phyloP scores from a whole-genome alignment of 2,797 vertebrate genomes.

The Varecia variegata region DNA sequence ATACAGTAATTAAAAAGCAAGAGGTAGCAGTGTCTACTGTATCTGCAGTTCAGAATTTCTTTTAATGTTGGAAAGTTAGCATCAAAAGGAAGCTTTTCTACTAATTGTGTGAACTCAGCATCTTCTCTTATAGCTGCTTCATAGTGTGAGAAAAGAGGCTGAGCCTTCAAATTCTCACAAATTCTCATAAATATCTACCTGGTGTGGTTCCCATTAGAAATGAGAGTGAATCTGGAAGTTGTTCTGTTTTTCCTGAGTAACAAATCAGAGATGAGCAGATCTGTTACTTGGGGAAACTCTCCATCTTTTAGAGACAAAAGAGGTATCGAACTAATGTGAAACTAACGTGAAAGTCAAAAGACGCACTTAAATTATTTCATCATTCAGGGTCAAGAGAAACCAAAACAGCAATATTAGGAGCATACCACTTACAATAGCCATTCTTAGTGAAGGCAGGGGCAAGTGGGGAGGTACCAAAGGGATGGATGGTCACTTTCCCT shows the following conservation, averaged over 20 bases:
- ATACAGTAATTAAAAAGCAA: not conserved
- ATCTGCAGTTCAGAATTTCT: not conserved
- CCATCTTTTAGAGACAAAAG: not conserved
- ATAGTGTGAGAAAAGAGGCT: not conserved
- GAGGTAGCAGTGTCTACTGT: not conserved
- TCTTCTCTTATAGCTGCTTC: not conserved
- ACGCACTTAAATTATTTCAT: not conserved
- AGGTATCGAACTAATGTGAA: not conserved
- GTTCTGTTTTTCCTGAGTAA: not conserved
- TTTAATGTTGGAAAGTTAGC: constrained; percentile 3
- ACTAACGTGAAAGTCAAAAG: not conserved
- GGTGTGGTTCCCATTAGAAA: not conserved
- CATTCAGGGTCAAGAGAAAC: not conserved
- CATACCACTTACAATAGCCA: not conserved
- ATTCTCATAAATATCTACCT: not conserved
- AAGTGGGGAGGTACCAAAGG: not conserved
- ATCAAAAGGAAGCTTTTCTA: not conserved
- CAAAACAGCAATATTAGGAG: not conserved
- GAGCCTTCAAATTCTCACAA: not conserved
- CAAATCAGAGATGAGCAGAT: not conserved
- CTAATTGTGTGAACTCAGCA: not conserved
- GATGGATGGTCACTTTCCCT: not conserved
- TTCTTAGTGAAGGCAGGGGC: not conserved
- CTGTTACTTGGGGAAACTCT: not conserved
- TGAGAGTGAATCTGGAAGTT: not conserved